Percentiles rank a stretch among this genome's conserved stretches.
These are phyloP conservation scores for Drosophila kurseongensis DNA, from an alignment of 1,140 invertebrate species.

Conservation along the genomic window DNA sequence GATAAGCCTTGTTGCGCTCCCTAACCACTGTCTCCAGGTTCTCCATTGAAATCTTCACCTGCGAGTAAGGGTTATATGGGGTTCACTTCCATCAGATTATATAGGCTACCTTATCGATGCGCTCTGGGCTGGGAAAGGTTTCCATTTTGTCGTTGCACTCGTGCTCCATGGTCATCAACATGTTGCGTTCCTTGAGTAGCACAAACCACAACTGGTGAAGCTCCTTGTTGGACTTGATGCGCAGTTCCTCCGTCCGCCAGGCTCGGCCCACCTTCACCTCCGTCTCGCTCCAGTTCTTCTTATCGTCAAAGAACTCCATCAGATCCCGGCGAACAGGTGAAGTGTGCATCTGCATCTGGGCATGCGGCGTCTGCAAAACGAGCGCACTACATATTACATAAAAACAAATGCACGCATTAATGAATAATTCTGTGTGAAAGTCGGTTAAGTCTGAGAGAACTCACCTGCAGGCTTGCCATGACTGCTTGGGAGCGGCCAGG, in stretches of 20 bases:
- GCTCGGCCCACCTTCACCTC: conserved; percentile 93
- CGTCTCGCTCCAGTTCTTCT: conserved; percentile 93
- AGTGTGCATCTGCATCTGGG: conserved; percentile 56
- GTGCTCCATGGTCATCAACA: conserved; percentile 98
- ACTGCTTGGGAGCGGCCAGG: conserved; percentile 29
- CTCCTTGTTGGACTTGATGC: conserved; percentile 98
- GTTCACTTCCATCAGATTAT: neutral
- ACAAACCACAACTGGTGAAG: conserved; percentile 99
- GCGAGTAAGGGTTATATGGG: neutral
- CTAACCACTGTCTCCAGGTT: conserved; percentile 96
- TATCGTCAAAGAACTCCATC: conserved; percentile 97
- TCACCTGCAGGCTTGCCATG: conserved; percentile 43
- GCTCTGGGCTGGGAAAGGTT: conserved; percentile 97
- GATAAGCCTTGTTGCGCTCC: conserved; percentile 96
- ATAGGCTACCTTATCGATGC: conserved; percentile 94
- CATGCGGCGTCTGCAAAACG: conserved; percentile 19
- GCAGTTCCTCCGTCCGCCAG: conserved; percentile 96
- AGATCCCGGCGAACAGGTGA: conserved; percentile 84
- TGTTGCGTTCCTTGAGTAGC: conserved; percentile 97
- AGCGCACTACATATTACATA: conserved; percentile 62
- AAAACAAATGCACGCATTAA: conserved; percentile 31
- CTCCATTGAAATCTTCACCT: conserved; percentile 94
- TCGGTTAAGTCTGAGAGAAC: neutral
- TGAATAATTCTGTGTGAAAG: neutral
- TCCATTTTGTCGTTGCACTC: conserved; percentile 89